Percentiles rank a stretch among this genome's conserved stretches.
phyloP scores from a whole-genome alignment of 2,888 invertebrate species.

The Drosophila fulvimacula region DNA sequence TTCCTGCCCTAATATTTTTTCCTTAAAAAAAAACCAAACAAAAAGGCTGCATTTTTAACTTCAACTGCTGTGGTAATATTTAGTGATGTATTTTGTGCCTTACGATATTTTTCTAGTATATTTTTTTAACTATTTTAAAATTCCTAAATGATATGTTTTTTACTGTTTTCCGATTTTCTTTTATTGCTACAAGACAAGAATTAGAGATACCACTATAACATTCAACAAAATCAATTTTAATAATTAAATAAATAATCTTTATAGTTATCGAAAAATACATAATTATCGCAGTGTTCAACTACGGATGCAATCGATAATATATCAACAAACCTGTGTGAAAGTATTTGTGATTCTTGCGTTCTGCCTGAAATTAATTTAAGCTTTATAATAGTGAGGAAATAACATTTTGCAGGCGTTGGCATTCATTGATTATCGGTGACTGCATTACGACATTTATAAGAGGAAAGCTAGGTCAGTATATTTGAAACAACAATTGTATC shows the following conservation, averaged over 20 bases:
- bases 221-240: too few species aligned
- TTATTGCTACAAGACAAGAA: not conserved
- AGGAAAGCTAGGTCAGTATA: slow-evolving; percentile 56
- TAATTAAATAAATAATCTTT: not conserved
- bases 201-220: too few species aligned
- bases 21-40: too few species aligned
- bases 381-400: slow-evolving; percentile 35
- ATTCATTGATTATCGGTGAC: slow-evolving; percentile 33
- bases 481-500: slow-evolving; percentile 33
- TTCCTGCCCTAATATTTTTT: too few species aligned
- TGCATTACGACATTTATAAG: slow-evolving; percentile 38
- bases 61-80: too few species aligned
- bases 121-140: not conserved
- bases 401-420: slow-evolving; percentile 52
- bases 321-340: slow-evolving; percentile 43
- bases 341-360: slow-evolving; percentile 38
- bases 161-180: not conserved
- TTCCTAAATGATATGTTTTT: not conserved
- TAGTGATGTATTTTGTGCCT: too few species aligned
- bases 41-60: too few species aligned
- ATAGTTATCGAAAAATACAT: not conserved
- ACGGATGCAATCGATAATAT: slow-evolving; percentile 38
- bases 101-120: not conserved
- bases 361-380: slow-evolving; percentile 61
- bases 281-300: slow-evolving; percentile 15